Evolutionary conservation across 2,797 vertebrate genomes (phyloP).

Genomic region (Chromis chromis): DNA sequence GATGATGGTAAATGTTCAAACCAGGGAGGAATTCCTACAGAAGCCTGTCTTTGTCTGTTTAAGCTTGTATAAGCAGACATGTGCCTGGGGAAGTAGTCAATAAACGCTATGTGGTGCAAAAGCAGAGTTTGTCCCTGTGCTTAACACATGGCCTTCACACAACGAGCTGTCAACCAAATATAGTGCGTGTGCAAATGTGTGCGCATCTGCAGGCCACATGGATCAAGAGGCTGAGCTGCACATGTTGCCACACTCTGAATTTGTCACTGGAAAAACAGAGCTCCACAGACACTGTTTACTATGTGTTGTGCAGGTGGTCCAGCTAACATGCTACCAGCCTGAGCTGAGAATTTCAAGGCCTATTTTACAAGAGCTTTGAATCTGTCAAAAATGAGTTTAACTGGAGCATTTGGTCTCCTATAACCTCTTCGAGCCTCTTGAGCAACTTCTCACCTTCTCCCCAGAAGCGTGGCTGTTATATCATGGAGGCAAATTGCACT

Average conservation of each 20-base stretch:
- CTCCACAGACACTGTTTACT: constrained; percentile 3
- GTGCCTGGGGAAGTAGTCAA: background rate
- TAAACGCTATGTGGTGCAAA: background rate
- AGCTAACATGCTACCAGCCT: constrained; percentile 4
- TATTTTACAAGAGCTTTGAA: no score
- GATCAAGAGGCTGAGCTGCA: background rate
- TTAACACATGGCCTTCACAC: constrained; percentile 12
- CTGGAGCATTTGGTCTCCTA: no score
- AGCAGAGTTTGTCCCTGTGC: background rate
- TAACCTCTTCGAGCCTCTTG: no score
- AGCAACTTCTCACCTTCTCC: background rate
- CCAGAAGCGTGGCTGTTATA: no score
- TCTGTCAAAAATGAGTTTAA: no score
- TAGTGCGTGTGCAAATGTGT: background rate
- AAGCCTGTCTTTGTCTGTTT: constrained; percentile 21
- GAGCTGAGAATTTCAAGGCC: no score
- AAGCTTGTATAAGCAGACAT: background rate
- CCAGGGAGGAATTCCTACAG: constrained; percentile 12
- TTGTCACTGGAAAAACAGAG: background rate
- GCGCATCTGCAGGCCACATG: constrained; percentile 44
- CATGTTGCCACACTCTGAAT: constrained; percentile 11
- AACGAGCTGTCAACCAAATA: constrained; percentile 9
- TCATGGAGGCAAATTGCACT: no score
- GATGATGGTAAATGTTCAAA: constrained; percentile 3
- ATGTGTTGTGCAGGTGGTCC: constrained; percentile 22